Evolutionary conservation across 2,113 vertebrate genomes (phyloP), one percentile per base, ranked within the genome.

Genomic region (Shinisaurus crocodilurus): DNA sequence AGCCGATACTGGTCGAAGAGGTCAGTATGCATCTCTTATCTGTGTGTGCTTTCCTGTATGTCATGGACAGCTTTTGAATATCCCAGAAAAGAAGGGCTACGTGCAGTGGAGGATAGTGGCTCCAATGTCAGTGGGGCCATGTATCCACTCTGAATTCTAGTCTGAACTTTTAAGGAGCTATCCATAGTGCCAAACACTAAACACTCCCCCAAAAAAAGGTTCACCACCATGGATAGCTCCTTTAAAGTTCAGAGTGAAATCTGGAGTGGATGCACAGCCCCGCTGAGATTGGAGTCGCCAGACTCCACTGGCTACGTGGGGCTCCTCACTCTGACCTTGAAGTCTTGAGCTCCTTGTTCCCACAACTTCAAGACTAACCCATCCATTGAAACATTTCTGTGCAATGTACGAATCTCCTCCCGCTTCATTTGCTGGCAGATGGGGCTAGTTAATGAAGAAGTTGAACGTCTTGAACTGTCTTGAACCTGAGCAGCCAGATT

Each of bases 1-100:
- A 99, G 87, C 99, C 99, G 85, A 99, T 99, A 96, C 94, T 99
- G 95, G 98, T 98, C 12, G 98, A 99, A 89, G 99, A 99, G 98
- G 99, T 99, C 70, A 95, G 97, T 96, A 85, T 79, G 86, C 86
- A 86, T 88, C 50, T 29, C 70, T 86, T 15, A 76, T 89, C 48
- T 16, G 2, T 23, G 5, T 6, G 20, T 13, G 5, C 79, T 95
- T 82, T 90, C 86, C 87, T 91, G 29, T 43, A 16, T 50, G 32
- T 6, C 20, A 9, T 32, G 10, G 75, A 60, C 27, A 40, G 48
- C 5, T 32, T 82, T 5, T 37, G 80, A 25, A n/a, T 65, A 83
- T 27, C 4, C 80, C 27, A 12, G 27, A 4, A 5, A 23, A 32
- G 48, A 3, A 5, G 12, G 12, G 37, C 5, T 7, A 20, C 32